Base-by-base conservation (phyloP, 2,797 vertebrate species). In the Alca torda region DNA sequence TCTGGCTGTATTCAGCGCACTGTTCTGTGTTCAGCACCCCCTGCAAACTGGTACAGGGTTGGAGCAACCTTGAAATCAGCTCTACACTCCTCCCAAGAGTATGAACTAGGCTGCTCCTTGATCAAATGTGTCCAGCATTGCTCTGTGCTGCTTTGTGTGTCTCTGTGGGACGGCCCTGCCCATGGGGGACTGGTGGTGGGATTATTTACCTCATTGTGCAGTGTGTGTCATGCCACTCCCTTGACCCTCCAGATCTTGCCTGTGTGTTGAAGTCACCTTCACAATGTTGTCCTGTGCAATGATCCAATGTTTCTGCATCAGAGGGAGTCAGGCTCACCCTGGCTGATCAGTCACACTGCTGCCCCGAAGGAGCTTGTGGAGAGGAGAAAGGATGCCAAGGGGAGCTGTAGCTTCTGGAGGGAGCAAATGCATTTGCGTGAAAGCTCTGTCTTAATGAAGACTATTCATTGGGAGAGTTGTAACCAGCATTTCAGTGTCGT, bases 111-210 rank as follows among this genome's bases (percentile, higher is more conserved):
- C 37, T 48, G n/a, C 35, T 57, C 13, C 56, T 26, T 9, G 23
- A 20, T 25, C n/a, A 21, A 9, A 56, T 2, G 7, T 6, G 35
- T 12, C 23, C 35, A 12, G 46, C 25, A 3, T 76, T 41, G 25
- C 25, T 9, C 45, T 2, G 1, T 11, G 72, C 20, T 35, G 28
- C 48, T 39, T 26, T 3, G 2, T 2, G 0, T 5, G 3, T 53
- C 13, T 57, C 24, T 20, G 26, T 11, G 24, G 75, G 48, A 16
- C 23, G 21, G 25, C 18, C 17, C 18, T 28, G 39, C 45, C 43
- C 0, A 0, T 3, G 25, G 8, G 63, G 56, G 11, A 5, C 64
- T 70, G 33, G 0, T 1, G 20, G 23, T 5, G 46, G 48, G 54
- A 21, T n/a, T 59, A 2, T 84, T 37, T 30, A 53, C 48, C n/a